Base-by-base conservation (phyloP, 2,113 vertebrate genomes). In the Eidolon helvum region DNA sequence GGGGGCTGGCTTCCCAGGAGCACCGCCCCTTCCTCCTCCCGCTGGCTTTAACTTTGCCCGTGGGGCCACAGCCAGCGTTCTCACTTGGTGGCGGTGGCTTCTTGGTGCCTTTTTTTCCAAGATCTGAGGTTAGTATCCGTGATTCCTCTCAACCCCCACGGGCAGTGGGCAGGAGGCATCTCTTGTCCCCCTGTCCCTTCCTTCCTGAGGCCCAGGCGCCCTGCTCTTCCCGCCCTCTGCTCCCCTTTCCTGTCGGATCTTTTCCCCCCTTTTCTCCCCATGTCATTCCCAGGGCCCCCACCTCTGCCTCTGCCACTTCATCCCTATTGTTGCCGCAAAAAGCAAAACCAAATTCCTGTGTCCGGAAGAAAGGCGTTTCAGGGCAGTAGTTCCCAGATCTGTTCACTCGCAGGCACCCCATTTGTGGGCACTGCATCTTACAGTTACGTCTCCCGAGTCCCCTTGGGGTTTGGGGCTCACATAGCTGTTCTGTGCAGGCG, bases 1-100 rank as follows among this genome's bases (percentile, higher is more conserved):
- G 4, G 26, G 26, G 9, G 26, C 9, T 10, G 57, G 5, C 75
- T 61, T n/a, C 50, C 50, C 28, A 6, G 22, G 35, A 74, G 66
- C 35, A n/a, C 79, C 87, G 71, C 95, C 40, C 28, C 83, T 96
- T 90, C 96, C 92, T 88, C 74, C 69, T 95, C 33, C 65, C 22
- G 7, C 40, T 24, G 66, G 35, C 33, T 90, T 96, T 80, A 90
- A 89, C 61, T 94, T 83, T 65, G 65, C 21, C 48, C 33, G 1
- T 6, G 21, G 65, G 65, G 55, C 80, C 48, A 35, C 21, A 33
- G 14, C n/a, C 68, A 19, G 40, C 83, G 61, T 85, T 92, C 69
- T 75, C 83, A 80, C 43, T 90, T 61, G 45, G 55, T 61, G 12
- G 55, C 91, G 57, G 85, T 7, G 66, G 7, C 48, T 74, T 40